These are phyloP conservation scores for Phasianus colchicus DNA, from an alignment of 2,113 vertebrate genomes.

Conservation along the genomic window DNA sequence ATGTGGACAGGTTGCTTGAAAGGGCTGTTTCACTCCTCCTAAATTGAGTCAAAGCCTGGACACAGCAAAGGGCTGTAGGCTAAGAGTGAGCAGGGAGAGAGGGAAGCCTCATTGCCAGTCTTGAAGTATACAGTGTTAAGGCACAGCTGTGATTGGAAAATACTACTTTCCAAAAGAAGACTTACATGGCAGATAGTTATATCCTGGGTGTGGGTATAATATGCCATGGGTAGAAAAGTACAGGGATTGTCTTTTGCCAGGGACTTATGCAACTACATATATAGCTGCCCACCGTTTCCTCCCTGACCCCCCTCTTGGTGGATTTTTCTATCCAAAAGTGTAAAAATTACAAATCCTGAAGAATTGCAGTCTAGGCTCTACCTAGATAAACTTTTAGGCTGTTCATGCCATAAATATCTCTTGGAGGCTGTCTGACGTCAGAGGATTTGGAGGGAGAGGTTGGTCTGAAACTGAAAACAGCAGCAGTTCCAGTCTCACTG, in stretches of 20 bases:
- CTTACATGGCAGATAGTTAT: conserved; percentile 34
- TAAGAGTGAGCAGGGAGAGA: neutral
- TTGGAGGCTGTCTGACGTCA: conserved; percentile 77
- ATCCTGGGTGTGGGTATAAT: conserved; percentile 61
- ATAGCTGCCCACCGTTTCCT: conserved; percentile 11
- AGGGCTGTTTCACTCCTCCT: neutral
- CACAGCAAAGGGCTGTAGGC: neutral
- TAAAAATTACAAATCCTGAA: conserved; percentile 56
- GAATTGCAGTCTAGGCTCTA: conserved; percentile 52
- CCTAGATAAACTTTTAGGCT: conserved; percentile 69
- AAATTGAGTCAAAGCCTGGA: neutral
- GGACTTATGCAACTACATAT: conserved; percentile 19
- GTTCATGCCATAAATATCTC: conserved; percentile 78
- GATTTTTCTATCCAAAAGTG: conserved; percentile 29
- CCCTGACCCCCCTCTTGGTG: neutral
- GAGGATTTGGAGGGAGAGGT: conserved; percentile 64
- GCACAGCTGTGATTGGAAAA: conserved; percentile 24
- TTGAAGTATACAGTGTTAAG: neutral
- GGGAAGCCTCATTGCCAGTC: neutral
- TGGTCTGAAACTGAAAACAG: conserved; percentile 73
- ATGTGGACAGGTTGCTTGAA: neutral
- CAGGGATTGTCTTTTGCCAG: conserved; percentile 26
- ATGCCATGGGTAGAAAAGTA: conserved; percentile 40
- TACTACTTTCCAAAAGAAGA: conserved; percentile 37
- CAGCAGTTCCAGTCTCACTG: conserved; percentile 43